Conservation (phyloP, 2,888 invertebrate species). For the Drosophila picticornis region DNA sequence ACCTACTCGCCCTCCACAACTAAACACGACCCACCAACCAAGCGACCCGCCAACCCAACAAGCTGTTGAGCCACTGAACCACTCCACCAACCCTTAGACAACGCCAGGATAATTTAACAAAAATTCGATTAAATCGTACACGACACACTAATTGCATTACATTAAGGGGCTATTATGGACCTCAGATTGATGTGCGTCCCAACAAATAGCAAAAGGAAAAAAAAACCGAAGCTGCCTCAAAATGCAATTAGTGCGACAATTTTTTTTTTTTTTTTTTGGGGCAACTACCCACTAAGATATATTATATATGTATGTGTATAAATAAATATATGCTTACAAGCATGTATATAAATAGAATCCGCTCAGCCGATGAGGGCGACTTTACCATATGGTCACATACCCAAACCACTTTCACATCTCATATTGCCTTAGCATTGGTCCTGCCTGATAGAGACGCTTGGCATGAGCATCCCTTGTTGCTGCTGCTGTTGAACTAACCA, state of each 20-base stretch:
- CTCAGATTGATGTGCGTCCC: conserved; percentile 47
- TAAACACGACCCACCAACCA: conserved; percentile 30
- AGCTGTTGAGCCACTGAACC: conserved; percentile 21
- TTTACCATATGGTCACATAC: conserved; percentile 70
- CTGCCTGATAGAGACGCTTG: conserved; percentile 36
- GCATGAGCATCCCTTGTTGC: conserved; percentile 71
- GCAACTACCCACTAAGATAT: conserved; percentile 37
- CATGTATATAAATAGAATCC: conserved; percentile 45
- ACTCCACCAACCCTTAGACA: conserved; percentile 38
- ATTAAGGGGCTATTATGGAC: conserved; percentile 61
- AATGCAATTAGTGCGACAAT: conserved; percentile 62
- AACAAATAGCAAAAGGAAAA: conserved; percentile 15
- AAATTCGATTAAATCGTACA: conserved; percentile 71
- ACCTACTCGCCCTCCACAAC: conserved; percentile 10
- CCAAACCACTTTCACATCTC: conserved; percentile 64
- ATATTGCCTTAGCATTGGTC: conserved; percentile 57
- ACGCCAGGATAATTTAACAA: conserved; percentile 61
- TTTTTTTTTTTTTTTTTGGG: conserved; percentile 26
- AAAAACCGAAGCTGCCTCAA: conserved; percentile 25
- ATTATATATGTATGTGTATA: conserved; percentile 4
- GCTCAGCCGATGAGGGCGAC: conserved; percentile 41
- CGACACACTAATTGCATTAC: conserved; percentile 67
- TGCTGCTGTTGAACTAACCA: conserved; percentile 9
- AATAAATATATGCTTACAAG: conserved; percentile 4
- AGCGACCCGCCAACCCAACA: conserved; percentile 11